phyloP scores from a whole-genome alignment of 2,888 invertebrate species.

The Anthophora plumipes region DNA sequence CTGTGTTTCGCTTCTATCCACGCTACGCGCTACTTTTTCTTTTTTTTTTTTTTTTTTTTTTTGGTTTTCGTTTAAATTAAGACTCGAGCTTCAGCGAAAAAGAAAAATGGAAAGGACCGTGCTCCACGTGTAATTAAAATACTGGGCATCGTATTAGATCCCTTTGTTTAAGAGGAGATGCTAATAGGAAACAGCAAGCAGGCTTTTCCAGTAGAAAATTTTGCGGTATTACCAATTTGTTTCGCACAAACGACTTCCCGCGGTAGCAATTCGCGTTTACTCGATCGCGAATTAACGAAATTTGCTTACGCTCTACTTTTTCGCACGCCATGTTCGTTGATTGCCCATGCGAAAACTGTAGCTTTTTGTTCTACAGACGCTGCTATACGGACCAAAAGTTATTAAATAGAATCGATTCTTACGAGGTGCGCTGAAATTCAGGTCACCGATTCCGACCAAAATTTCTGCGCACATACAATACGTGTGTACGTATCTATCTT shows the following conservation, averaged over 20 bases:
- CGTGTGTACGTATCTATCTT: neutral
- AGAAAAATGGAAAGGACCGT: too few species aligned
- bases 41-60: too few species aligned
- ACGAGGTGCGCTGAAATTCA: neutral
- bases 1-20: too few species aligned
- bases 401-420: constrained; percentile 46
- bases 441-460: neutral
- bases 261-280: constrained; percentile 49
- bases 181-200: neutral
- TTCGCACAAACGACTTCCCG: constrained; percentile 47
- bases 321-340: constrained; percentile 36
- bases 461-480: neutral
- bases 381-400: constrained; percentile 23
- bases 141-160: neutral
- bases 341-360: constrained; percentile 45
- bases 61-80: too few species aligned
- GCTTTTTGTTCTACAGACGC: constrained; percentile 37
- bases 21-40: too few species aligned
- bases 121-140: constrained; percentile 6
- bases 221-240: constrained; percentile 46
- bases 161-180: neutral
- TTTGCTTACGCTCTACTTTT: constrained; percentile 60
- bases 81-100: too few species aligned
- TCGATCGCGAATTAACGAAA: constrained; percentile 59
- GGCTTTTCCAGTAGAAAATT: constrained; percentile 37